Base-by-base conservation (phyloP, 2,113 vertebrate genomes). In the Corythornis vintsioides region DNA sequence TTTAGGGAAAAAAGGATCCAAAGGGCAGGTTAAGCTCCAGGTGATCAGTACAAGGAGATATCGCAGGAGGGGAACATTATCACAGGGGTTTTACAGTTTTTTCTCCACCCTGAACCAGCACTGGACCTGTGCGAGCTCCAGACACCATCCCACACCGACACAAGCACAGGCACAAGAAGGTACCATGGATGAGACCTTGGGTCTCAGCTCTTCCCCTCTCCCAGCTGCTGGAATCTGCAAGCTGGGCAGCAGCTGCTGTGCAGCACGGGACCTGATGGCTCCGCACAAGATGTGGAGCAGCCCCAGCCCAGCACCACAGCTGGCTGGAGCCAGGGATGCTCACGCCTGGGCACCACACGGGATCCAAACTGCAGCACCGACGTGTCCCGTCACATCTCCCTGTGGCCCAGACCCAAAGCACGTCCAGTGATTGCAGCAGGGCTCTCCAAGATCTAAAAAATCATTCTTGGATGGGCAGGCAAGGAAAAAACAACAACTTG, bases 101-200 rank as follows among this genome's bases (percentile, higher is more conserved):
- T 55, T 29, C 24, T 64, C 48, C 29, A 33, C 15, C 50, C 29
- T 42, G 29, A 45, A 18, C 61, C 3, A 1, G 15, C 3, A 1
- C 12, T 2, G 1, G 48, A 4, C 1, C 42, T 3, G 22, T 15
- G 31, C 40, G 4, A 61, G 26, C 16, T 31, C 31, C 19, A 28
- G 4, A 4, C 55, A 16, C 17, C 33, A 7, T 9, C 43, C 38
- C 66, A 31, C 64, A 10, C 15, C 2, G 2, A 2, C 2, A 2
- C 5, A 2, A 0, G 8, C 8, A 3, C 1, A 22, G 40, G 65
- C 47, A 70, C 8, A 0, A 59, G 33, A 22, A 42, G 24, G 9
- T 16, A 28, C n/a, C 7, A 1, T 0, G 5, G 47, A 0, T 7
- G 42, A 45, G 42, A 7, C 25, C 35, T 42, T 9, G 2, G 25